Conservation (phyloP, 2,888 invertebrate species). For the Xanthia togata region DNA sequence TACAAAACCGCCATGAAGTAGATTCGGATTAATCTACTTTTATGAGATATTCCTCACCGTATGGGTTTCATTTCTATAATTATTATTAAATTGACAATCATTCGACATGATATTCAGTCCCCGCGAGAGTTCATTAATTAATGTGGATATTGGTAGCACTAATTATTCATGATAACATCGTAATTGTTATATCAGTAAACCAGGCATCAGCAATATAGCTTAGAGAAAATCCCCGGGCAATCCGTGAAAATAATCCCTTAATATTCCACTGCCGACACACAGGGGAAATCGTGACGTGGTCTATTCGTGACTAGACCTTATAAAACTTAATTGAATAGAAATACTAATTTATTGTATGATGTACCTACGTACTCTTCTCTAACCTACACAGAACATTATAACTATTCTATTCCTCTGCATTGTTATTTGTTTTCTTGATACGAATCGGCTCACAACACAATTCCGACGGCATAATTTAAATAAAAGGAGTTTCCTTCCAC, state of each 20-base stretch:
- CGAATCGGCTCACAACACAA: neutral
- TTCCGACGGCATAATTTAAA: slow-evolving; percentile 31
- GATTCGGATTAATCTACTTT: neutral
- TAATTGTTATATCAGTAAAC: neutral
- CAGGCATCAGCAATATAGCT: slow-evolving; percentile 8
- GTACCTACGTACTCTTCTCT: neutral
- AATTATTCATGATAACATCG: neutral
- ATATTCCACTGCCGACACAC: neutral
- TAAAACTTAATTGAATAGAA: slow-evolving; percentile 3
- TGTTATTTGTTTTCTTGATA: slow-evolving; percentile 15
- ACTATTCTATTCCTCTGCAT: neutral
- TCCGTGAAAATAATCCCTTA: slow-evolving; percentile 3
- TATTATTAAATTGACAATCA: neutral
- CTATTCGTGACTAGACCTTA: neutral
- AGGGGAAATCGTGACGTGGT: neutral
- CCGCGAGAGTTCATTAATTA: neutral
- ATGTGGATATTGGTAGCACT: neutral
- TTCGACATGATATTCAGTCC: no score
- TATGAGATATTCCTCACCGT: neutral
- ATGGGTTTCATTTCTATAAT: neutral
- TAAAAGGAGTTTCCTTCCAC: slow-evolving; percentile 21
- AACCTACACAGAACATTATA: neutral
- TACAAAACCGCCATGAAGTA: neutral
- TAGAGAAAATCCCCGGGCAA: slow-evolving; percentile 1
- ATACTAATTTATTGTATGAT: slow-evolving; percentile 3